A percentile compares a stretch with the other conserved stretches of the same genome.
Evolutionary conservation across 1,140 invertebrate genomes (phyloP).

Genomic region (Sycophaga agraensis): DNA sequence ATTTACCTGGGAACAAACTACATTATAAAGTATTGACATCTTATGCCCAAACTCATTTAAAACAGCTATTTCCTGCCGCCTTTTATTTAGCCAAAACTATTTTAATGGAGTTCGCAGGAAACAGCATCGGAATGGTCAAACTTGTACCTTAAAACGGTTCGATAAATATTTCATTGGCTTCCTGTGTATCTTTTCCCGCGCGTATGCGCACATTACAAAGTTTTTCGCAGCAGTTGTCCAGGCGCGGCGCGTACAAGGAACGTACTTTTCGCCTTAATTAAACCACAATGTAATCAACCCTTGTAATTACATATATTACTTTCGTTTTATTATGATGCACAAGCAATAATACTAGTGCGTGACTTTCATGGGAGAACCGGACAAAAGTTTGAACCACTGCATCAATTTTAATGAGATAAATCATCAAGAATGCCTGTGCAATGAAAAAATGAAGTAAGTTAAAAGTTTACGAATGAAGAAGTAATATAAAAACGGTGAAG

Average conservation of each 20-base stretch:
- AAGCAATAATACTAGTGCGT: conserved; percentile 1
- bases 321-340: conserved; percentile 10
- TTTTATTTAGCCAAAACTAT: background rate
- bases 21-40: too few species aligned
- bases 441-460: too few species aligned
- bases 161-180: conserved; percentile 5
- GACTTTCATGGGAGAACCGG: too few species aligned
- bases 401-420: too few species aligned
- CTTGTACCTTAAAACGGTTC: background rate
- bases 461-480: too few species aligned
- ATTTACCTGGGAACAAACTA: too few species aligned
- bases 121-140: background rate
- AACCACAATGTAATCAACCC: conserved; percentile 15
- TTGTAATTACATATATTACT: background rate
- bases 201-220: background rate
- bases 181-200: background rate
- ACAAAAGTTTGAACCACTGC: too few species aligned
- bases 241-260: background rate
- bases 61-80: background rate
- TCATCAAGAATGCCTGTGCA: too few species aligned
- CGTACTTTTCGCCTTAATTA: conserved; percentile 13
- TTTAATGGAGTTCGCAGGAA: background rate
- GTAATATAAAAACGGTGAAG: too few species aligned
- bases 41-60: too few species aligned
- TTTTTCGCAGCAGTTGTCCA: background rate